phyloP scores from a whole-genome alignment of 2,113 vertebrate genomes.

The Tenrec ecaudatus region DNA sequence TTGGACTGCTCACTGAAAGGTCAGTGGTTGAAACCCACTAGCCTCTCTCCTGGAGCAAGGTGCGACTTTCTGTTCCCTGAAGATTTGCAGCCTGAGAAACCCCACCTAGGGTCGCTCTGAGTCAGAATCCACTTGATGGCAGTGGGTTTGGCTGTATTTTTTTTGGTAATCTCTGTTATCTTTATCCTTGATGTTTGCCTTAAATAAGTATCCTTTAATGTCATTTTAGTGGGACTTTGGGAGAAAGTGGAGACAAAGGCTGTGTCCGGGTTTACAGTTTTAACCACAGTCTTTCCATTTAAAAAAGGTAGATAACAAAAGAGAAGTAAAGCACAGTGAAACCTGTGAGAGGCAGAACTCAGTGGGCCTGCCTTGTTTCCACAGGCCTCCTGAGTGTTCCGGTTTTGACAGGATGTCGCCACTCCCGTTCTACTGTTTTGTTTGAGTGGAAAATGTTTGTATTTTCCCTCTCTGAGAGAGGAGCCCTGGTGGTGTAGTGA shows the following conservation, averaged over 20 bases:
- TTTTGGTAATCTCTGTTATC: not conserved
- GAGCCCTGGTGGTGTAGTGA: too few relatives aligned
- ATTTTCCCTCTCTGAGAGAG: too few relatives aligned
- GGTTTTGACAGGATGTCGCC: not conserved
- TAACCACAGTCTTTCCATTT: not conserved
- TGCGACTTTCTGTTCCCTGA: too few relatives aligned
- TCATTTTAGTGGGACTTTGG: too few relatives aligned
- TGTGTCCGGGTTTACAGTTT: not conserved
- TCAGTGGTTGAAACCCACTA: too few relatives aligned
- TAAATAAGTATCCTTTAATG: not conserved
- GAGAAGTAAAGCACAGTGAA: not conserved
- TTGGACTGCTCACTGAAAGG: too few relatives aligned
- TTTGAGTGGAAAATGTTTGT: not conserved
- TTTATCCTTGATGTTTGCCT: conserved; percentile 4
- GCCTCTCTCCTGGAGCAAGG: too few relatives aligned
- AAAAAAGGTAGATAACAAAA: not conserved
- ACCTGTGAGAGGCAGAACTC: not conserved
- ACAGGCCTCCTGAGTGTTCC: not conserved
- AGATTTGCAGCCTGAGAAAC: too few relatives aligned
- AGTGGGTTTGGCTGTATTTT: not conserved
- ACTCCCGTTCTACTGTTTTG: not conserved
- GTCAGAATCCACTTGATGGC: too few relatives aligned
- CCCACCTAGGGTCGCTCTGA: too few relatives aligned
- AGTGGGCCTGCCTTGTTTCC: not conserved
- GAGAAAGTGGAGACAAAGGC: not conserved